Evolutionary conservation across 2,113 vertebrate genomes (phyloP).

Genomic region (Ammospiza nelsoni): DNA sequence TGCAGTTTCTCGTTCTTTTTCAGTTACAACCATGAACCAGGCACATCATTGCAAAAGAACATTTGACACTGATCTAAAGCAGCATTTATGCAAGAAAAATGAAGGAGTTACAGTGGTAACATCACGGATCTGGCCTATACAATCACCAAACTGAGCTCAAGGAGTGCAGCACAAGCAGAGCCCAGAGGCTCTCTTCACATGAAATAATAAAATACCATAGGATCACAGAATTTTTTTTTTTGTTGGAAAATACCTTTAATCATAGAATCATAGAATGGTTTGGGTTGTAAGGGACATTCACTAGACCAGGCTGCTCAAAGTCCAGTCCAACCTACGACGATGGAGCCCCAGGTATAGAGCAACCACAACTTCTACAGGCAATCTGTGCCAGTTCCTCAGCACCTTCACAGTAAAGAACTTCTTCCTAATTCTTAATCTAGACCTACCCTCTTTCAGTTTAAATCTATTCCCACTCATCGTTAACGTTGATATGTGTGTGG

Average conservation of each 20-base stretch:
- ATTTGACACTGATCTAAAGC: not conserved
- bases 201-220: not conserved
- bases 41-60: not conserved
- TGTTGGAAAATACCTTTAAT: not conserved
- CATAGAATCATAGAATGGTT: not conserved
- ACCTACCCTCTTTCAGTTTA: not conserved
- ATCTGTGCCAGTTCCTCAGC: not conserved
- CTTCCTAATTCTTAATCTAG: not conserved
- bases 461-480: not conserved
- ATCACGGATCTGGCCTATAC: not conserved
- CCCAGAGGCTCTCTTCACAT: not conserved
- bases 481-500: too few relatives aligned
- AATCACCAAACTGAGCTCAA: not conserved
- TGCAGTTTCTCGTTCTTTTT: not conserved
- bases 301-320: not conserved
- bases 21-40: not conserved
- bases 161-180: rapidly evolving
- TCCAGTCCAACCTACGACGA: not conserved
- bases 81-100: not conserved
- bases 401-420: not conserved
- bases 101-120: not conserved
- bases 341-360: not conserved
- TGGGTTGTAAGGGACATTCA: not conserved
- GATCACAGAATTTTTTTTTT: not conserved
- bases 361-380: not conserved